Evolutionary conservation across 2,797 vertebrate genomes (phyloP), one percentile per base, ranked within the genome.

Genomic region (Phataginus tetradactyla): DNA sequence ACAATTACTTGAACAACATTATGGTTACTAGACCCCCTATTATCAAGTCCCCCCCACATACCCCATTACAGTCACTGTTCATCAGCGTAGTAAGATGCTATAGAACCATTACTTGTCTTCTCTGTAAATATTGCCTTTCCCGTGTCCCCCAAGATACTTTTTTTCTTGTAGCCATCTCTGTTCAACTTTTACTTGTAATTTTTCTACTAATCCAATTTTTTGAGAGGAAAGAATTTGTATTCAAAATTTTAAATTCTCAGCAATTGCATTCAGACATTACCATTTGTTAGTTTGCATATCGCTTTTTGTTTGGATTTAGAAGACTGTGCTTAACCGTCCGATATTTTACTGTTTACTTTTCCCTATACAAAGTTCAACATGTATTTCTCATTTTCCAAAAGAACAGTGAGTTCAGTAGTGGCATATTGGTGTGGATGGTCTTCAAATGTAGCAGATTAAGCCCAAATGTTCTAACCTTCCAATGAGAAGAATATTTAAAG

Each of bases 271-370:
- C 42, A 71, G 61, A 96, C 2, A 34, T 17, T 39, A 78, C 13
- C 17, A n/a, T 83, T 79, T 94, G 25, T 80, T 34, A 53, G n/a
- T 51, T 29, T 32, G 29, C 51, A 37, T 59, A 49, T 13, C 39
- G 71, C 42, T 61, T 94, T 94, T 88, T 42, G 27, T 81, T 63
- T 66, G 29, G 32, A 72, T 64, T 80, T 69, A 84, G n/a, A 49
- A 69, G 34, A n/a, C 90, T 96, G 9, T 66, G 89, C 93, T 64
- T 32, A 84, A 87, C 8, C n/a, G 90, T 72, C 39, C 81, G 79
- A 13, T 49, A 21, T 92, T 80, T 94, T 91, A 37, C 61, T 74
- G 7, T 79, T 96, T 78, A 80, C 72, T 93, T 93, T 66, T 87
- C n/a, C 32, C 37, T 74, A 21, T 12, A 79, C 20, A 74, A 64